phyloP scores from a whole-genome alignment of 2,888 invertebrate genomes.

The Perizoma affinitatum region DNA sequence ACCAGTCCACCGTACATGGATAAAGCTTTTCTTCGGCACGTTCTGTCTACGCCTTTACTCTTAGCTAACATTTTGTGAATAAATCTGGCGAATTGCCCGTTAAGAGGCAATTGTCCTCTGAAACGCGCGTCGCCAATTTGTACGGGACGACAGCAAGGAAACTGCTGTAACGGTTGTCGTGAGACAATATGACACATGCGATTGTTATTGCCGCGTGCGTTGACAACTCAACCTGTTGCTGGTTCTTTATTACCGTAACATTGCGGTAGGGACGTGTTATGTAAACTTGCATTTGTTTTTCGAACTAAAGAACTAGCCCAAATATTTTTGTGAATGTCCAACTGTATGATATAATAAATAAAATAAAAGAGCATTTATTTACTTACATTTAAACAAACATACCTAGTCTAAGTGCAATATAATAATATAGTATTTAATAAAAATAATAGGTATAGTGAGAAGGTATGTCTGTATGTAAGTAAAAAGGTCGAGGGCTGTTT shows the following conservation, averaged over 20 bases:
- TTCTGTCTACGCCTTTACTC: constrained; percentile 11
- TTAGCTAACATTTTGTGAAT: constrained; percentile 23
- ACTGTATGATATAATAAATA: too few relatives aligned
- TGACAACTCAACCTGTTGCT: constrained; percentile 19
- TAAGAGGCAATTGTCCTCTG: constrained; percentile 29
- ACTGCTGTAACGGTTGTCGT: constrained; percentile 24
- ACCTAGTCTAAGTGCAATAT: too few relatives aligned
- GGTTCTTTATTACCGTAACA: constrained; percentile 11
- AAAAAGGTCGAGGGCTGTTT: too few relatives aligned
- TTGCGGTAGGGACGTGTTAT: background rate
- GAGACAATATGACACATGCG: constrained; percentile 20
- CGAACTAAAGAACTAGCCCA: too few relatives aligned
- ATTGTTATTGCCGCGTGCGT: constrained; percentile 21
- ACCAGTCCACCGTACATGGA: background rate
- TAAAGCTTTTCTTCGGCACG: constrained; percentile 5
- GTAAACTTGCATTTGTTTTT: too few relatives aligned
- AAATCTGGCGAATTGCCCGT: constrained; percentile 33
- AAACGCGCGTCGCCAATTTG: constrained; percentile 27
- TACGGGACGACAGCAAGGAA: constrained; percentile 23
- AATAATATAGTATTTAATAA: too few relatives aligned
- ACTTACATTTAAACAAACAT: too few relatives aligned
- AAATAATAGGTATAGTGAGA: too few relatives aligned
- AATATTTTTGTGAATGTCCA: too few relatives aligned
- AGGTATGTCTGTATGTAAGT: too few relatives aligned
- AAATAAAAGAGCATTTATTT: too few relatives aligned